A percentile compares a stretch with the other conserved stretches of the same genome.
phyloP scores from a whole-genome alignment of 2,113 vertebrate species.

The Pteropus alecto region DNA sequence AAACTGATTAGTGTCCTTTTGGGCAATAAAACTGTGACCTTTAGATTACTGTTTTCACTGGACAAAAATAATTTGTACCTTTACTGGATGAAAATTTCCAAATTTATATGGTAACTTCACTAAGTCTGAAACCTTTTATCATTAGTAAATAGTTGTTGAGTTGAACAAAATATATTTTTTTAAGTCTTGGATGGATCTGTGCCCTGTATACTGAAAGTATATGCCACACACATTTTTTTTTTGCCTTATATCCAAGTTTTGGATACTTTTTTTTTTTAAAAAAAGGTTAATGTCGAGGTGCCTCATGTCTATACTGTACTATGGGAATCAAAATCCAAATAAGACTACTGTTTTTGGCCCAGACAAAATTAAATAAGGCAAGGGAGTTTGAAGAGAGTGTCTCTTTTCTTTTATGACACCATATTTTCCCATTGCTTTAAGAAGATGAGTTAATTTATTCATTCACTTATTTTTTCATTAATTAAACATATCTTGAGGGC shows the following conservation, averaged over 20 bases:
- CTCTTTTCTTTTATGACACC: background rate
- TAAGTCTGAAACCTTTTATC: background rate
- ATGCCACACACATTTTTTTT: background rate
- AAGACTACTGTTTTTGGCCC: background rate
- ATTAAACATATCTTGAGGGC: background rate
- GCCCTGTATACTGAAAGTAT: background rate
- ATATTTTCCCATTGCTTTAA: background rate
- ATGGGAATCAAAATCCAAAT: background rate
- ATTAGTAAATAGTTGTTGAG: background rate
- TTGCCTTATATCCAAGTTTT: background rate
- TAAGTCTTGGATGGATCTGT: background rate
- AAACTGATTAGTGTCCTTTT: background rate
- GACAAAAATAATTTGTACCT: background rate
- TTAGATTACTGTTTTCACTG: background rate
- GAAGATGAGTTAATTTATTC: background rate
- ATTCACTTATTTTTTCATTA: background rate
- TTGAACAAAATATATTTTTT: background rate
- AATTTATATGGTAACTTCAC: background rate
- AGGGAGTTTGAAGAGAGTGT: background rate
- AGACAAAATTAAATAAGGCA: background rate
- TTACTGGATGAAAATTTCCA: background rate
- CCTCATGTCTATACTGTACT: background rate
- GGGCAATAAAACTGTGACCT: background rate
- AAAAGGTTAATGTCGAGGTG: background rate
- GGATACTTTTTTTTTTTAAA: background rate